A percentile compares a stretch with the other conserved stretches of the same genome.
phyloP scores from a whole-genome alignment of 2,797 vertebrate genomes.

The Manis pentadactyla region DNA sequence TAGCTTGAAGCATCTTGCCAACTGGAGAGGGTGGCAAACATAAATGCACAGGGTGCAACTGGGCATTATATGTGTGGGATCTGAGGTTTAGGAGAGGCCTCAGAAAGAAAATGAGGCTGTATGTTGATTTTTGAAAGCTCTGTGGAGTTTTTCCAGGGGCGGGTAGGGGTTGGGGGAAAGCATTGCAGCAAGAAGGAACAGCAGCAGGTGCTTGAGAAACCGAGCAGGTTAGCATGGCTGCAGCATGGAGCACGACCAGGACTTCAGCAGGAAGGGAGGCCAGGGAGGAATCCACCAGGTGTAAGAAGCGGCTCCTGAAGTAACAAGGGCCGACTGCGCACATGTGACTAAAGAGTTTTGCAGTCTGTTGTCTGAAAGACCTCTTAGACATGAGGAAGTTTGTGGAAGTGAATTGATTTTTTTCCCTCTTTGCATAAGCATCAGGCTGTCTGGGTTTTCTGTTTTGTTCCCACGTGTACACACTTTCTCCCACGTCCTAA shows the following conservation, averaged over 20 bases:
- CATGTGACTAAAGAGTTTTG: not conserved
- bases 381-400: not conserved
- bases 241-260: not conserved
- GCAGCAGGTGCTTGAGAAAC: not conserved
- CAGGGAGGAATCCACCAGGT: not conserved
- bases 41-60: too few relatives aligned
- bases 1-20: not conserved
- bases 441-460: constrained; percentile 13
- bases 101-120: not conserved
- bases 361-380: not conserved
- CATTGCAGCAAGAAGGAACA: not conserved
- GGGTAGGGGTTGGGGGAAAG: not conserved
- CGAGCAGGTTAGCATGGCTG: not conserved
- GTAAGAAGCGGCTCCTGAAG: not conserved
- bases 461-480: constrained; percentile 38
- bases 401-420: not conserved
- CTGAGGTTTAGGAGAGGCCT: not conserved
- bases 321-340: not conserved
- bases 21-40: not conserved
- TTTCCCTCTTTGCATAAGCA: not conserved
- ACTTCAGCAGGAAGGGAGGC: not conserved
- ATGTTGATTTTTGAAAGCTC: not conserved
- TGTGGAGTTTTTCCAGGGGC: not conserved
- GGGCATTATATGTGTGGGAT: not conserved
- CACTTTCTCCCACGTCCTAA: constrained; percentile 38